These are phyloP conservation scores for Diplolepis rosae DNA, from an alignment of 2,888 invertebrate genomes.

Conservation along the genomic window DNA sequence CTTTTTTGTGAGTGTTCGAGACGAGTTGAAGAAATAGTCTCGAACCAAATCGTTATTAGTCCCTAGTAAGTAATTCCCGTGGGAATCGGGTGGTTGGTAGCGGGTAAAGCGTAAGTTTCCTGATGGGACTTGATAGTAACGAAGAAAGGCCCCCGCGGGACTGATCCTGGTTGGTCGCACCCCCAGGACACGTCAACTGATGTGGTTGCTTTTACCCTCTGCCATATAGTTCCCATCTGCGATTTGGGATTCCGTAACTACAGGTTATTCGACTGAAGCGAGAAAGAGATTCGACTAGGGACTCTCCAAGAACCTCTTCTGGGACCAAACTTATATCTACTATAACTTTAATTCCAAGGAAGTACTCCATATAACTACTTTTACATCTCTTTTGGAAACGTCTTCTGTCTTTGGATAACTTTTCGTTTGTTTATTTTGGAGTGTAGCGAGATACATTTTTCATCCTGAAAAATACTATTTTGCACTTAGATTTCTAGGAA, in stretches of 20 bases:
- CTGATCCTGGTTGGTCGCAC: conserved; percentile 61
- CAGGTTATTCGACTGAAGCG: neutral
- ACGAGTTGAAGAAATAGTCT: conserved; percentile 32
- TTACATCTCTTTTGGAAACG: conserved; percentile 37
- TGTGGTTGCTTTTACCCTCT: conserved; percentile 27
- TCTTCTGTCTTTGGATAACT: conserved; percentile 35
- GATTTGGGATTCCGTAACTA: conserved; percentile 23
- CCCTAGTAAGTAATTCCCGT: conserved; percentile 70
- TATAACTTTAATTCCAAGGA: conserved; percentile 9
- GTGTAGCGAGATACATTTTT: too few species aligned
- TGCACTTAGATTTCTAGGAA: too few species aligned
- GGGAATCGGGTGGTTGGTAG: conserved; percentile 65
- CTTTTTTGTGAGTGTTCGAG: neutral
- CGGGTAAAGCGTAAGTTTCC: conserved; percentile 51
- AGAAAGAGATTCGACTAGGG: conserved; percentile 25
- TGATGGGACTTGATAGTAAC: conserved; percentile 59
- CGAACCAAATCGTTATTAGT: conserved; percentile 63
- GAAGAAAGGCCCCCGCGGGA: conserved; percentile 68
- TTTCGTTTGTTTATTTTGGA: neutral
- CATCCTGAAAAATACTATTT: too few species aligned
- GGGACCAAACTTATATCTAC: conserved; percentile 36
- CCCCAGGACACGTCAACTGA: conserved; percentile 35
- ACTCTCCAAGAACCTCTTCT: conserved; percentile 38
- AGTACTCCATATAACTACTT: conserved; percentile 33
- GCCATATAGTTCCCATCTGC: conserved; percentile 11